phyloP scores from a whole-genome alignment of 2,888 invertebrate species.

The Nudaria mundana region DNA sequence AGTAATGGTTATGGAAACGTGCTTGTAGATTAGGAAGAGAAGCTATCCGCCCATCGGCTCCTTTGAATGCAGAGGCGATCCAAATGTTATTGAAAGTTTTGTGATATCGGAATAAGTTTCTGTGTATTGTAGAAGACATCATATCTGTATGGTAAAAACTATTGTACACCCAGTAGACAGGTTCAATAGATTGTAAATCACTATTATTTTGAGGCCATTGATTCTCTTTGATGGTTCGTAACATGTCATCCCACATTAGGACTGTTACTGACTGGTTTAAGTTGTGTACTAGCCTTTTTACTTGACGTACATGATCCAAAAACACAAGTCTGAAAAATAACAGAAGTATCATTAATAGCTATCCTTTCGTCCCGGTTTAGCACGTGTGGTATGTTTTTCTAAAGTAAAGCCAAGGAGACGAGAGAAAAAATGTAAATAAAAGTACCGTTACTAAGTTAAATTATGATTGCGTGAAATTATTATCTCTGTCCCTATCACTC shows the following conservation, averaged over 20 bases:
- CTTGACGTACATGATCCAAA: conserved; percentile 80
- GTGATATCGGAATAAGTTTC: conserved; percentile 44
- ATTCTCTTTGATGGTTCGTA: conserved; percentile 78
- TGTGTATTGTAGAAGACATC: conserved; percentile 40
- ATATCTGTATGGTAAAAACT: too few species aligned
- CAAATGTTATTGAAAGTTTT: conserved; percentile 84
- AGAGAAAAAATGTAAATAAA: too few species aligned
- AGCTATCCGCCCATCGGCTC: conserved; percentile 81
- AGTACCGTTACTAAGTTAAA: too few species aligned
- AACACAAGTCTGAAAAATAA: conserved; percentile 82
- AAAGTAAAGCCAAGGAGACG: too few species aligned
- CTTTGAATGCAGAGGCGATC: conserved; percentile 93
- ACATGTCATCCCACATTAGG: conserved; percentile 93
- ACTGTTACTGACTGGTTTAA: conserved; percentile 76
- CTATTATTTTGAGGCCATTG: conserved; percentile 64
- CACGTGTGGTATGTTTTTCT: too few species aligned
- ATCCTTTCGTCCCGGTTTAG: too few species aligned
- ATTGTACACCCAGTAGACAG: conserved; percentile 89
- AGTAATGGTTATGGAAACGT: conserved; percentile 86
- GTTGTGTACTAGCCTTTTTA: conserved; percentile 71
- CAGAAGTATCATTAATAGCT: too few species aligned
- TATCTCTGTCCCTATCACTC: too few species aligned
- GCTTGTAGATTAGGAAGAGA: conserved; percentile 79
- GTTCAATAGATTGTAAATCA: conserved; percentile 78
- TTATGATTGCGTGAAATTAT: too few species aligned